These are phyloP conservation scores for Trichogramma evanescens DNA, from an alignment of 2,888 invertebrate species.

Conservation along the genomic window DNA sequence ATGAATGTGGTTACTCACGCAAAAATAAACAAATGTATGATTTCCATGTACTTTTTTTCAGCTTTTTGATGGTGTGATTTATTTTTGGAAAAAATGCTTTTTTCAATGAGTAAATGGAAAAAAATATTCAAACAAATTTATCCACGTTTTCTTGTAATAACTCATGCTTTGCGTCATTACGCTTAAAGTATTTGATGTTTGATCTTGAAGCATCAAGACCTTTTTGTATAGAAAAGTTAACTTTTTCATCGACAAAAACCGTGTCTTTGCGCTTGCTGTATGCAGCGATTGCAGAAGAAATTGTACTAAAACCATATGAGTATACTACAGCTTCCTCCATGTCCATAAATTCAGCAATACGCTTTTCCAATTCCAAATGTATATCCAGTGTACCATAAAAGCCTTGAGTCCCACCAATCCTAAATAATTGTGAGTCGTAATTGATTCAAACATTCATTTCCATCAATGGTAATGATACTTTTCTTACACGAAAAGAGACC, in stretches of 20 bases:
- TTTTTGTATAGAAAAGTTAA: slow-evolving; percentile 84
- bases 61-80: no score
- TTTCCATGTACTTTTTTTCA: no score
- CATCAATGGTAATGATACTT: slow-evolving; percentile 51
- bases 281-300: slow-evolving; percentile 91
- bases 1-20: no score
- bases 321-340: slow-evolving; percentile 87
- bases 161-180: not conserved
- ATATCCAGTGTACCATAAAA: slow-evolving; percentile 99
- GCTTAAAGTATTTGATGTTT: slow-evolving; percentile 50
- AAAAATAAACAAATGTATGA: no score
- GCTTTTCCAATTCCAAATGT: slow-evolving; percentile 80
- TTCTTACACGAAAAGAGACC: slow-evolving; percentile 50
- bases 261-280: slow-evolving; percentile 88
- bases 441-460: slow-evolving; percentile 62
- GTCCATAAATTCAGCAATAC: slow-evolving; percentile 74
- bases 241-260: slow-evolving; percentile 79
- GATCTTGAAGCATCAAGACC: slow-evolving; percentile 87
- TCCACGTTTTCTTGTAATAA: no score
- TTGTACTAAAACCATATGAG: slow-evolving; percentile 91
- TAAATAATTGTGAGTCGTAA: slow-evolving; percentile 74
- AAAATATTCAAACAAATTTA: no score
- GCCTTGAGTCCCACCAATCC: slow-evolving; percentile 85
- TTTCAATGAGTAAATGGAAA: no score
- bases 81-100: no score